These are phyloP conservation scores for Chesias legatella DNA, from an alignment of 2,888 invertebrate genomes.

Conservation along the genomic window DNA sequence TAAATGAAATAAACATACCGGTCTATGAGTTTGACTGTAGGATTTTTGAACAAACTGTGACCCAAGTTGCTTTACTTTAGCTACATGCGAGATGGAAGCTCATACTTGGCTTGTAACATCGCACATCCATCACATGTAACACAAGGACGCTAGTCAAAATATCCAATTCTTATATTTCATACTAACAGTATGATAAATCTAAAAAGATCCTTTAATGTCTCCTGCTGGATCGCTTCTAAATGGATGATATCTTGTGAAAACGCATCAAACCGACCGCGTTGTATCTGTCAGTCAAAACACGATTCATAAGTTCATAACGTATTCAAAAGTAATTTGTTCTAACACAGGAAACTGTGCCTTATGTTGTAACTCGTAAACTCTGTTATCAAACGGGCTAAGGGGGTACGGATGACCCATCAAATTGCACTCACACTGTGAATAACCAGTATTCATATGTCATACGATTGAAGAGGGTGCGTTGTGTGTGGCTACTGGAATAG, in stretches of 20 bases:
- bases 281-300: slow-evolving; percentile 12
- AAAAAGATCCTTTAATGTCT: too few species aligned
- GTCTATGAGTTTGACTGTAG: too few species aligned
- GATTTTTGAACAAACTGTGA: too few species aligned
- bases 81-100: too few species aligned
- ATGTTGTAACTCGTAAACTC: slow-evolving; percentile 1
- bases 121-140: too few species aligned
- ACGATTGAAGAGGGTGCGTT: slow-evolving; percentile 19
- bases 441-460: slow-evolving; percentile 23
- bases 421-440: slow-evolving; percentile 27
- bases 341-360: slow-evolving; percentile 13
- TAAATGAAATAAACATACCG: too few species aligned
- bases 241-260: not conserved
- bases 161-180: too few species aligned
- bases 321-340: slow-evolving; percentile 9
- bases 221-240: too few species aligned
- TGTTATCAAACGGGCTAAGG: not conserved
- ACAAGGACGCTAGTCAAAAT: too few species aligned
- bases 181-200: too few species aligned
- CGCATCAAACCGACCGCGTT: slow-evolving; percentile 11
- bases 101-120: too few species aligned
- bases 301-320: slow-evolving; percentile 10
- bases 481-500: slow-evolving; percentile 28
- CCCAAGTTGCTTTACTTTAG: too few species aligned
- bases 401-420: slow-evolving; percentile 25